Percentiles rank a stretch among this genome's conserved stretches.
phyloP scores from a whole-genome alignment of 2,888 invertebrate genomes.

The Drosophila antonietae region DNA sequence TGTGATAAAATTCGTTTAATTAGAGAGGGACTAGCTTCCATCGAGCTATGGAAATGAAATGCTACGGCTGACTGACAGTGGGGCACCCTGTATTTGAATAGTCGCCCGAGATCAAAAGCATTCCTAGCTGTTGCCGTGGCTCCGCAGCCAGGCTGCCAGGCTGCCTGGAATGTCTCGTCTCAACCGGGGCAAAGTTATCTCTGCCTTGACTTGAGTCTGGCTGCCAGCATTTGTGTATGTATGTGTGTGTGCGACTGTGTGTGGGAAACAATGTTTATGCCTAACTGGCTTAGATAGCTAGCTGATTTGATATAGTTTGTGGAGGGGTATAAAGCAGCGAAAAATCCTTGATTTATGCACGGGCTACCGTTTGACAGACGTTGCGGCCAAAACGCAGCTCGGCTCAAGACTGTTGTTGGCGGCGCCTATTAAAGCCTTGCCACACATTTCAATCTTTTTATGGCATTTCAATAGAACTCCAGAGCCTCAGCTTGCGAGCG shows the following conservation, averaged over 20 bases:
- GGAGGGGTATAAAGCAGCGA: conserved; percentile 41
- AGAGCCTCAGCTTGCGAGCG: conserved; percentile 42
- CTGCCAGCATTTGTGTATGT: conserved; percentile 16
- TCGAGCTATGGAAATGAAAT: conserved; percentile 59
- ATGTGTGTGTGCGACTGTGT: conserved; percentile 37
- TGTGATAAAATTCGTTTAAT: conserved; percentile 65
- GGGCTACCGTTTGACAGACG: conserved; percentile 77
- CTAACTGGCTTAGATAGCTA: conserved; percentile 68
- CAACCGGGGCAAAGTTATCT: conserved; percentile 52
- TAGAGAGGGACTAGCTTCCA: conserved; percentile 28
- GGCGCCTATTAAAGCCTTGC: conserved; percentile 73
- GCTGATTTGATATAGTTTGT: conserved; percentile 57
- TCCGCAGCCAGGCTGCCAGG: conserved; percentile 34
- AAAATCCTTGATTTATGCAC: conserved; percentile 78
- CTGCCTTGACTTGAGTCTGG: conserved; percentile 33
- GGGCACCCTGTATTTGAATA: conserved; percentile 70
- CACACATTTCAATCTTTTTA: conserved; percentile 76
- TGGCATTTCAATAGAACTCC: conserved; percentile 78
- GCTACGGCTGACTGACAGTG: conserved; percentile 29
- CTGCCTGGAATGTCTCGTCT: conserved; percentile 69
- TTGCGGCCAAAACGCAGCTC: conserved; percentile 16
- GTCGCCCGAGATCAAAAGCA: conserved; percentile 74
- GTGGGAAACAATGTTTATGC: conserved; percentile 75
- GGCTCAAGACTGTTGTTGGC: conserved; percentile 47
- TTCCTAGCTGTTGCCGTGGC: conserved; percentile 74